These are phyloP conservation scores for Nymphicus hollandicus DNA, from an alignment of 2,113 vertebrate species.

Conservation along the genomic window DNA sequence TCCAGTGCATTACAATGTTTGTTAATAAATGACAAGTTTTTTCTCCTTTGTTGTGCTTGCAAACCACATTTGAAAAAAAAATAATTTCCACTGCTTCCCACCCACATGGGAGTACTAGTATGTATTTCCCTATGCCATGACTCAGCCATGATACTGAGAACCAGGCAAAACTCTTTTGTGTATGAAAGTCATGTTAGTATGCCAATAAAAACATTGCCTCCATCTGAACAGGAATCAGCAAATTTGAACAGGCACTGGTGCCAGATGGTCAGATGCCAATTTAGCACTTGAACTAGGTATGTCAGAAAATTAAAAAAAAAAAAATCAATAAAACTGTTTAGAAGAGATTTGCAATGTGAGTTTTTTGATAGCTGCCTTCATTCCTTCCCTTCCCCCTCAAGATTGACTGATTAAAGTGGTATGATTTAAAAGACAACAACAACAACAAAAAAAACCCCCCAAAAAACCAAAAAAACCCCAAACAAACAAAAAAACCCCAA, in stretches of 20 bases:
- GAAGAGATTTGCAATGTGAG: neutral
- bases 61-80: neutral
- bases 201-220: neutral
- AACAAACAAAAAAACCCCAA: neutral
- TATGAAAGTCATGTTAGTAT: neutral
- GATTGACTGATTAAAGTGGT: neutral
- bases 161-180: neutral
- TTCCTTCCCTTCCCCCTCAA: neutral
- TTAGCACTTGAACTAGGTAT: constrained; percentile 27
- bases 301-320: constrained; percentile 39
- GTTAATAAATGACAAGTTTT: neutral
- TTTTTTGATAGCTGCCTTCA: neutral
- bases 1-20: neutral
- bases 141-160: neutral
- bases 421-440: neutral
- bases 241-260: neutral
- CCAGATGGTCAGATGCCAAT: constrained; percentile 36
- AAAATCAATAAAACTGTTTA: constrained; percentile 13
- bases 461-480: neutral
- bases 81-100: neutral
- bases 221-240: neutral
- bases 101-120: neutral
- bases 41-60: neutral
- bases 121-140: neutral
- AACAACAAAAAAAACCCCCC: neutral